Evolutionary conservation across 2,113 vertebrate genomes (phyloP), one percentile per base, ranked within the genome.

Genomic region (Pygoscelis antarcticus): DNA sequence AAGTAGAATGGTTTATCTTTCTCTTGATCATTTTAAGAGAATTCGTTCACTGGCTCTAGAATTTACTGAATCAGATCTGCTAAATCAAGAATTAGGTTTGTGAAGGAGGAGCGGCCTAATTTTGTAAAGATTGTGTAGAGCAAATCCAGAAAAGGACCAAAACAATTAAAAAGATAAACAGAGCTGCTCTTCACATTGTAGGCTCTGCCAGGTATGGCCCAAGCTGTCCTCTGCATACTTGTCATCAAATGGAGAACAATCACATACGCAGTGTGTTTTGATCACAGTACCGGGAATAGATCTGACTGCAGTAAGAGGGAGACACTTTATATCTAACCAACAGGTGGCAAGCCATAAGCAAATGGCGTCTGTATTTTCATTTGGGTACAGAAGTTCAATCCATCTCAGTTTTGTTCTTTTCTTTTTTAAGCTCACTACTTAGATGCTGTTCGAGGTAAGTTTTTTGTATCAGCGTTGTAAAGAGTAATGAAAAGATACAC

Each of bases 361-460:
- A 91, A 92, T 83, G 86, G 78, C 90, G 72, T 89, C 89, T 94
- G 68, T 96, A 42, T 86, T 94, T 97, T 96, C 95, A 61, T 72
- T 97, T 95, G 90, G 70, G 69, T 95, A 57, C 90, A 95, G 92
- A 97, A 98, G 93, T 96, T 94, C 87, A 96, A 94, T 97, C 87
- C 92, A 95, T 97, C 94, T 93, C 93, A 94, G 89, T 97, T 95
- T 97, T 96, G 90, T 79, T 83, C 47, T 96, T 96, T 97, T 94
- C 83, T 92, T 83, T 95, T 98, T 95, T 97, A 96, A 98, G 98
- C 98, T 98, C 98, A 98, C 98, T 98, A 98, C 96, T 98, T 98
- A 98, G 98, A 98, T 98, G 98, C 98, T 87, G 98, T 98, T 89
- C 95, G 96, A 98, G 98, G 98, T 98, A 98, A 98, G 98, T 88